Percentiles rank a stretch among this genome's conserved stretches.
phyloP scores from a whole-genome alignment of 2,888 invertebrate genomes.

The Rotaria magnacalcarata region DNA sequence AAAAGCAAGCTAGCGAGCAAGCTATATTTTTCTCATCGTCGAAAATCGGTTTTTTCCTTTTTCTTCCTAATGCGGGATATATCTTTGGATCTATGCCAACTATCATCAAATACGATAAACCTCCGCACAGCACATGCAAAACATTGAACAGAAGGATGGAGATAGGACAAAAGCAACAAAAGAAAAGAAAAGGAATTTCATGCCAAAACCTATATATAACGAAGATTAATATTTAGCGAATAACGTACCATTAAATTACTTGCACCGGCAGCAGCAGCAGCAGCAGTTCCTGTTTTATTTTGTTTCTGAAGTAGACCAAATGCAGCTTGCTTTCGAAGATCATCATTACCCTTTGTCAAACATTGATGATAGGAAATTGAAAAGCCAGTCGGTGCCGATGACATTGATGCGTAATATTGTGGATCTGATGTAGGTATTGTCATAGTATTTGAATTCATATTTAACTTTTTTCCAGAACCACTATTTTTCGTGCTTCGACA shows the following conservation, averaged over 20 bases:
- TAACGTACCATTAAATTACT: neutral
- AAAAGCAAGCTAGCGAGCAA: neutral
- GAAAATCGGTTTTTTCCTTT: neutral
- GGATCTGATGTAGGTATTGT: neutral
- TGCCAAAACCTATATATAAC: neutral
- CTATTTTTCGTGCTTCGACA: neutral
- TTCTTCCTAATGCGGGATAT: neutral
- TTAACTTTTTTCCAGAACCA: neutral
- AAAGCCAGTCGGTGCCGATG: neutral
- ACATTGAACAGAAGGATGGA: neutral
- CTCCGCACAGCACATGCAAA: no score
- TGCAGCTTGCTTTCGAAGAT: slow-evolving; percentile 1
- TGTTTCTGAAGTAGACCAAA: neutral
- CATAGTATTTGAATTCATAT: neutral
- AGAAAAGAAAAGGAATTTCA: neutral
- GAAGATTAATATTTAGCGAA: neutral
- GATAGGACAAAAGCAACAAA: neutral
- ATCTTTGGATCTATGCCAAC: neutral
- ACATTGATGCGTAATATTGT: slow-evolving; percentile 1
- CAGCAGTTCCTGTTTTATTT: neutral
- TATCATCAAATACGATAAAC: neutral
- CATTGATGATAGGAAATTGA: slow-evolving; percentile 14
- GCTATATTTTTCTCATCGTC: neutral
- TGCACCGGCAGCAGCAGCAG: neutral
- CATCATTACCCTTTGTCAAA: neutral